phyloP scores from a whole-genome alignment of 2,113 vertebrate species.

The Formicarius rufipectus region DNA sequence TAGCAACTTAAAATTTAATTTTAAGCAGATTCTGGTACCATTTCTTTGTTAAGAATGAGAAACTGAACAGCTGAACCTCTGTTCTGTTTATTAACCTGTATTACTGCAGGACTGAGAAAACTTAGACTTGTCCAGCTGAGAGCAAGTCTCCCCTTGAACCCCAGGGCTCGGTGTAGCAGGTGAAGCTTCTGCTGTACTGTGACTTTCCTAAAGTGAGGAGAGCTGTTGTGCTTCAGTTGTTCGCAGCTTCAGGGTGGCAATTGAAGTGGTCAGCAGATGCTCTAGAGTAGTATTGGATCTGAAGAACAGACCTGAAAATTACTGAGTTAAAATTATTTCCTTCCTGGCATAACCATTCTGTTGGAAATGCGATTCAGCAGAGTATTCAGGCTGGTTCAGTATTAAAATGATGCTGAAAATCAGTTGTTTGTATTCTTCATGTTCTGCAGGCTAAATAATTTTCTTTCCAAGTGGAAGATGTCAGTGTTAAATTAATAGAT shows the following conservation, averaged over 20 bases:
- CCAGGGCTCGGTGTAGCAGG: fast-evolving
- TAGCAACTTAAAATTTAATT: not conserved
- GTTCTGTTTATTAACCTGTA: not conserved
- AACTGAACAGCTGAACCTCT: not conserved
- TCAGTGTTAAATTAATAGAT: not conserved
- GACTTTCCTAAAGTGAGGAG: not conserved
- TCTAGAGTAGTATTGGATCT: not conserved
- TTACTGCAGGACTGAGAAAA: not conserved
- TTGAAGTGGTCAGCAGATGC: not conserved
- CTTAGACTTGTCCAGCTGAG: not conserved
- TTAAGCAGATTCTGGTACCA: not conserved
- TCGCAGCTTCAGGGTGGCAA: not conserved
- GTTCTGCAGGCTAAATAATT: not conserved
- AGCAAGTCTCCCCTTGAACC: not conserved
- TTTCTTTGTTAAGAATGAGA: not conserved
- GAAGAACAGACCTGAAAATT: not conserved
- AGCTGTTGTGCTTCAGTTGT: not conserved
- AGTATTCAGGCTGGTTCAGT: not conserved
- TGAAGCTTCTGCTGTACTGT: not conserved
- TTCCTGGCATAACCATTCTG: not conserved
- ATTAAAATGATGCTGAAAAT: not conserved
- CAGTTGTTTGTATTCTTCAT: not conserved
- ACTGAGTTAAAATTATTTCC: not conserved
- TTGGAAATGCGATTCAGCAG: not conserved
- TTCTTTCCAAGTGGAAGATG: not conserved